Percentiles rank a stretch among this genome's conserved stretches.
Conservation (phyloP, 92 coral and sea anemone genomes). For the Epizoanthus ramosus region DNA sequence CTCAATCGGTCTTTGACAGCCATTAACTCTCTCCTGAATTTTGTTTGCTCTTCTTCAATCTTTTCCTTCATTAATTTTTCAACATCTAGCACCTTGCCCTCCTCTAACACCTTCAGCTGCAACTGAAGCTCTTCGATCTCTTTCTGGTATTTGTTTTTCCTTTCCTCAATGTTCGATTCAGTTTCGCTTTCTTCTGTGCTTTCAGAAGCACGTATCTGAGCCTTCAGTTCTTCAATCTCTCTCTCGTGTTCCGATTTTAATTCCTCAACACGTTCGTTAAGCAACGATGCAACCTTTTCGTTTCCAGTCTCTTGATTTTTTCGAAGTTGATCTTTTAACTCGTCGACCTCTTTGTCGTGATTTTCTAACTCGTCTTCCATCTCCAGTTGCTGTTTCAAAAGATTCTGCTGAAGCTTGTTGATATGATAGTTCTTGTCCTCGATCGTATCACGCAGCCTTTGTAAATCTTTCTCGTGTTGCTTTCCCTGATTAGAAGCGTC, state of each 20-base stretch:
- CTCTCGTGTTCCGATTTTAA: constrained; percentile 67
- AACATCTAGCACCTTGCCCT: neutral
- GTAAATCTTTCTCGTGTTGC: constrained; percentile 73
- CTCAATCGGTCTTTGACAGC: constrained; percentile 75
- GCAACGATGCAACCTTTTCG: constrained; percentile 32
- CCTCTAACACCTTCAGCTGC: constrained; percentile 59
- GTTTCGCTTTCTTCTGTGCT: constrained; percentile 55
- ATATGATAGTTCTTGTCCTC: constrained; percentile 86
- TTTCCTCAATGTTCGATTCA: constrained; percentile 48
- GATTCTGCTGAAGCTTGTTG: constrained; percentile 75
- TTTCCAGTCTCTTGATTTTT: constrained; percentile 59
- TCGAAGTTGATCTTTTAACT: constrained; percentile 65
- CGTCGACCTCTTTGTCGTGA: constrained; percentile 79
- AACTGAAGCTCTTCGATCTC: constrained; percentile 65
- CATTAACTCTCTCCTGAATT: constrained; percentile 77
- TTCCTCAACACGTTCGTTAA: constrained; percentile 58
- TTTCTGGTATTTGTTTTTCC: constrained; percentile 32
- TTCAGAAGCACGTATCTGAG: constrained; percentile 52
- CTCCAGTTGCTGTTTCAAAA: constrained; percentile 79
- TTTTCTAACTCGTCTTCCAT: constrained; percentile 81
- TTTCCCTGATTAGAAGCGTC: constrained; percentile 50
- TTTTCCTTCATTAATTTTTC: constrained; percentile 51
- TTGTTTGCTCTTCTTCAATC: constrained; percentile 69
- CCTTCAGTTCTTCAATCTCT: constrained; percentile 70
- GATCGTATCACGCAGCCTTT: constrained; percentile 66